Evolutionary conservation across 2,113 vertebrate species (phyloP).

Genomic region (Motacilla alba): DNA sequence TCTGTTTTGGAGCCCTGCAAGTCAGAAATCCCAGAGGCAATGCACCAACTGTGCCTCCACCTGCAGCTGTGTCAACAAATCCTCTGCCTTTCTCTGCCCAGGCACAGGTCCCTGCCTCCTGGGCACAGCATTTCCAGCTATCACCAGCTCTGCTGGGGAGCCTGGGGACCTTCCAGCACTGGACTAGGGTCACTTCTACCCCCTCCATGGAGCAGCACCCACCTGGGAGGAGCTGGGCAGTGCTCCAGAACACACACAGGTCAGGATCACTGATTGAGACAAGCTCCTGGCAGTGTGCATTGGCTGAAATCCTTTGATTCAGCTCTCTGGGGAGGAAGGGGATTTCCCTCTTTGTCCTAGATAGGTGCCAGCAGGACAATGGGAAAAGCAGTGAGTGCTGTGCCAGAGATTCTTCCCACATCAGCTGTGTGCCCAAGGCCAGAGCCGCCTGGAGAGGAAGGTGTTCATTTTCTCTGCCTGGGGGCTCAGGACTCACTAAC

Average conservation of each 20-base stretch:
- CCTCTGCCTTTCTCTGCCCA: not conserved
- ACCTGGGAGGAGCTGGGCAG: not conserved
- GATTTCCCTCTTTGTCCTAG: not conserved
- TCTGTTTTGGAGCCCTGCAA: not conserved
- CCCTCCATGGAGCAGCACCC: not conserved
- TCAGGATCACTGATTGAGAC: accelerated
- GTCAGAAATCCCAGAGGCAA: not conserved
- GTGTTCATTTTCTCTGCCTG: not conserved
- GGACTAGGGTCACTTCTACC: not conserved
- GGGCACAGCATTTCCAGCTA: not conserved
- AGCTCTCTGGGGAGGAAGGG: not conserved
- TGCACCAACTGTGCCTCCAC: not conserved
- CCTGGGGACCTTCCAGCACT: not conserved
- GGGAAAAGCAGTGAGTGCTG: not conserved
- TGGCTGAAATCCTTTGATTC: not conserved
- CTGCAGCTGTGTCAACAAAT: not conserved
- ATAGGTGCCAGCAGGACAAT: accelerated
- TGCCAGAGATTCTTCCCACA: not conserved
- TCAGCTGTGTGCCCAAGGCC: not conserved
- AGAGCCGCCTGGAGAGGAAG: not conserved
- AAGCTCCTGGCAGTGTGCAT: not conserved
- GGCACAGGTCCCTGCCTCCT: not conserved
- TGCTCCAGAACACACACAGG: not conserved
- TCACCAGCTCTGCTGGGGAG: not conserved
- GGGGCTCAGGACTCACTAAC: not conserved